Evolutionary conservation across 2,888 invertebrate species (phyloP), one percentile per base, ranked within the genome.

Genomic region (Notodonta dromedarius): DNA sequence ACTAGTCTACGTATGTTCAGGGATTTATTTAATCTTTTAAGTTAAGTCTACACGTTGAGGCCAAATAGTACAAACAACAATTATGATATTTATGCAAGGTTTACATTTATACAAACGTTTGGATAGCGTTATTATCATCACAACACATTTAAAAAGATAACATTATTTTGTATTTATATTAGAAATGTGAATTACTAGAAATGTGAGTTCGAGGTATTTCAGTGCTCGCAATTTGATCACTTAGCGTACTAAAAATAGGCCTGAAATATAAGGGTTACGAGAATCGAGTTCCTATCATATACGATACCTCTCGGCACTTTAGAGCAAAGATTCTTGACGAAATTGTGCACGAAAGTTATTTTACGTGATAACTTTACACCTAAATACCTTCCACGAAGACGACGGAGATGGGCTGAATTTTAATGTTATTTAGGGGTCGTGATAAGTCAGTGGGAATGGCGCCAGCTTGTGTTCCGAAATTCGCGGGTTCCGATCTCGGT

Each of bases 41-140:
- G n/a, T 50, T 7, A 50, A 4, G 50, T 8, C 16, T 16, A 48
- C n/a, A 13, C 35, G 35, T 35, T 35, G 42, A 9, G 16, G 44
- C 16, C 16, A 42, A 35, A 35, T 44, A 16, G 14, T 52, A 61
- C 60, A 58, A 67, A 63, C 60, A 53, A 60, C 55, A 71, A 66
- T 65, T 60, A 59, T 60, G 56, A 58, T 52, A 50, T 42, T 12
- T 46, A 46, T 12, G 40, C 12, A 46, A 46, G 11, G 11, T n/a
- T 44, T 12, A 2, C 12, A 44, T 44, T 44, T 44, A 44, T 12
- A 12, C 13, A 44, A 44, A 44, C 12, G 3, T 24, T 44, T 1
- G 44, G 12, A n/a, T n/a, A 46, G 46, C 13, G 4, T 46, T 42
- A 42, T 11, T 42, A 9, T 11, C 12, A 9, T 11, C 12, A 42